These are phyloP conservation scores for Scaptodrosophila latifasciaeformis DNA, from an alignment of 2,888 invertebrate species.

Conservation along the genomic window DNA sequence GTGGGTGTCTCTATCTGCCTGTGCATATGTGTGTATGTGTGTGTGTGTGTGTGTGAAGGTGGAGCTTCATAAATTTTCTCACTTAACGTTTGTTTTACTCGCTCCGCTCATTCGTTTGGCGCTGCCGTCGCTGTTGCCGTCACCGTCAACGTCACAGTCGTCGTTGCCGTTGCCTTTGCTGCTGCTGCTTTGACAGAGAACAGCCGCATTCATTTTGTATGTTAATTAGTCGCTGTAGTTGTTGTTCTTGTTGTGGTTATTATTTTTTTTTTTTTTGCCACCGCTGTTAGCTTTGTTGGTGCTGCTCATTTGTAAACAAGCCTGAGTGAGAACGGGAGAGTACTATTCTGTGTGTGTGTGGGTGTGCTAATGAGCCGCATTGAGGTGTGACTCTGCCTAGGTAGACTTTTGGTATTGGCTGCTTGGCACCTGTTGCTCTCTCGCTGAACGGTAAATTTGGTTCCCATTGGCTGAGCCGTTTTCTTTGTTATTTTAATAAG, in stretches of 20 bases:
- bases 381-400: conserved; percentile 18
- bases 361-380: conserved; percentile 50
- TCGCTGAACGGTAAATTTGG: not conserved
- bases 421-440: conserved; percentile 55
- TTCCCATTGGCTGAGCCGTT: conserved; percentile 39
- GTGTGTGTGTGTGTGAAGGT: conserved; percentile 57
- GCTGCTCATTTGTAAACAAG: not conserved
- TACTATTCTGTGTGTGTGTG: conserved; percentile 30
- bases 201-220: conserved; percentile 47
- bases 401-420: conserved; percentile 52
- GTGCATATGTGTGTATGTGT: conserved; percentile 24
- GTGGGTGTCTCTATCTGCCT: too few species aligned
- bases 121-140: conserved; percentile 23
- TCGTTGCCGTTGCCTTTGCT: conserved; percentile 14
- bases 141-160: conserved; percentile 10
- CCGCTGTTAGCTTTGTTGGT: not conserved
- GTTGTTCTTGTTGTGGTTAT: conserved; percentile 13
- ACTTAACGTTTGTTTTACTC: conserved; percentile 37
- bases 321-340: not conserved
- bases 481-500: too few species aligned
- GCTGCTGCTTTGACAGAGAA: conserved; percentile 23
- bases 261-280: conserved; percentile 2
- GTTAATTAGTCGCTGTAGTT: conserved; percentile 54
- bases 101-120: conserved; percentile 4
- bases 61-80: conserved; percentile 63